Percentiles rank a stretch among this genome's conserved stretches.
Evolutionary conservation across 35 echinoderm and acorn worm genomes (phyloP).

Genomic region (Nesometra sesokonis): DNA sequence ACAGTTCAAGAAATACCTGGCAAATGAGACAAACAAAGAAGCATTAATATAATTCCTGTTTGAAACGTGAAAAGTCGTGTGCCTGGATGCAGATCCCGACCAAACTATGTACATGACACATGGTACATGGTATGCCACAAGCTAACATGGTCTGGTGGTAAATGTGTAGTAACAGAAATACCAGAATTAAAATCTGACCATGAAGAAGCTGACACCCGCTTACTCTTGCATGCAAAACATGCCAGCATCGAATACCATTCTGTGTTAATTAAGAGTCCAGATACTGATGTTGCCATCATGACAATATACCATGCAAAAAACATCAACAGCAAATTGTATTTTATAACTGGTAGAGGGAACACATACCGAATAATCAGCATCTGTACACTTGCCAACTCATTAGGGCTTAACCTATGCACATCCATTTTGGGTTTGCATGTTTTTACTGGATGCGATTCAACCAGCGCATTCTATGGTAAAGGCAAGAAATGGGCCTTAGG

Average conservation of each 20-base stretch:
- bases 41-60: background rate
- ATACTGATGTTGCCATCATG: slow-evolving; percentile 1
- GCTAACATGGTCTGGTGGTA: background rate
- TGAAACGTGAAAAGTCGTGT: too few species aligned
- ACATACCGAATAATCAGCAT: too few species aligned
- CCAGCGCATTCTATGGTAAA: slow-evolving; percentile 30
- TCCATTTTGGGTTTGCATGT: slow-evolving; percentile 17
- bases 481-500: slow-evolving; percentile 9
- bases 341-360: too few species aligned
- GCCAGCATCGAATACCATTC: background rate
- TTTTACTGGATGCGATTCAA: slow-evolving; percentile 31
- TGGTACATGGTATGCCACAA: slow-evolving; percentile 1
- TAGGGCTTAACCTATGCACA: background rate
- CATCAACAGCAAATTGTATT: too few species aligned
- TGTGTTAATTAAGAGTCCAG: background rate
- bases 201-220: background rate
- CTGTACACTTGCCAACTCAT: too few species aligned
- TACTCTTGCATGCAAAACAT: background rate
- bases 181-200: background rate
- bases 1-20: background rate
- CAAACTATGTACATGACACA: too few species aligned
- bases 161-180: background rate
- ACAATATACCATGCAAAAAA: background rate
- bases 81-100: too few species aligned
- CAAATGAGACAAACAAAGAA: slow-evolving; percentile 1